Conservation (phyloP, 2,113 vertebrate genomes). For the Pachycephala philippinensis region DNA sequence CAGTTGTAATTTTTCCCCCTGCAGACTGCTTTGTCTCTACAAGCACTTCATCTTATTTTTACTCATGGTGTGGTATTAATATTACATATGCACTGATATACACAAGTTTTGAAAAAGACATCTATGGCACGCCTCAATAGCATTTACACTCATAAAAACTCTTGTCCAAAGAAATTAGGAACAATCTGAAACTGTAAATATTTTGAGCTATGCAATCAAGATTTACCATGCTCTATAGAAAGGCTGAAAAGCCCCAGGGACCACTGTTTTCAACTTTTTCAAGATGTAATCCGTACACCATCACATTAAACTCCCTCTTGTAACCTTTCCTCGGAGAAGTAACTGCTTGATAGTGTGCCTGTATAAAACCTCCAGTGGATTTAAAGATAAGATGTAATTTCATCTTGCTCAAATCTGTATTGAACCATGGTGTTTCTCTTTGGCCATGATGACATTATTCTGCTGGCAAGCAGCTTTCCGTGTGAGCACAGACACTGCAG, state of each 20-base stretch:
- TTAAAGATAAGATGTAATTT: slow-evolving; percentile 17
- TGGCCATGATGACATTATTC: neutral
- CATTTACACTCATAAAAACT: neutral
- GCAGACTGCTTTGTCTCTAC: neutral
- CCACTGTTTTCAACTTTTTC: neutral
- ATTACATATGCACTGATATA: neutral
- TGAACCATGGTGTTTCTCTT: neutral
- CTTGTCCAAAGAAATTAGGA: neutral
- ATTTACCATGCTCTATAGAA: neutral
- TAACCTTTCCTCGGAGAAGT: neutral
- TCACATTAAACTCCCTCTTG: neutral
- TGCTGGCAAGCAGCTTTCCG: neutral
- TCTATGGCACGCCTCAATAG: neutral
- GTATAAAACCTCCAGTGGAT: neutral
- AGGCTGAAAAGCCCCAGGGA: neutral
- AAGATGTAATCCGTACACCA: neutral
- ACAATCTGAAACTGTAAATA: neutral
- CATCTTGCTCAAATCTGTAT: neutral
- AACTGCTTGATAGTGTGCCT: neutral
- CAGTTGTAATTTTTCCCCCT: neutral
- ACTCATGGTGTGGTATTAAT: neutral
- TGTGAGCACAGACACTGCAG: neutral
- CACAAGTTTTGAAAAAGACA: neutral
- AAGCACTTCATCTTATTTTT: neutral
- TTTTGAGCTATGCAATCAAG: neutral